Evolutionary conservation across 53 echinoderm and acorn worm species (phyloP), one percentile per base, ranked within the genome.

Genomic region (Henricia sp.): DNA sequence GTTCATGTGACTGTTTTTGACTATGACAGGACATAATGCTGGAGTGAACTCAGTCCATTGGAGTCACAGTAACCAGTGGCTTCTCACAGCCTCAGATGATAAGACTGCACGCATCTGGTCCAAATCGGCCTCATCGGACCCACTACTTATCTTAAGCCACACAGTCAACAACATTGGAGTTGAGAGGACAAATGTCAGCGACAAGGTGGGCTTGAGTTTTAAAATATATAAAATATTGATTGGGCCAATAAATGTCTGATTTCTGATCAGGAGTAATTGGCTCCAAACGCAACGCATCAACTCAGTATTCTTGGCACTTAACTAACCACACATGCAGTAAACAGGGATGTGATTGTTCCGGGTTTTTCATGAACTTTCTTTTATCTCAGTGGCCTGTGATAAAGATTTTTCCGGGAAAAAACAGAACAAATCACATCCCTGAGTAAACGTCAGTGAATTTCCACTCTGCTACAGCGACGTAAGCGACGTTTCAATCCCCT

Each of bases 21-120:
- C 9, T 19, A 6, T 59, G 2, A n/a, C 53, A 97, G 97, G 95
- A 66, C 99, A 99, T 41, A 95, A 95, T 62, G 92, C 83, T 66
- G 51, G 69, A 1, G 86, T 99, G 24, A 99, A 92, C 39, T 77
- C 62, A 32, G 80, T 92, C 39, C 65, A 62, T 44, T 99, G 99
- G 99, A 99, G 99, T 44, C 99, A 99, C 44, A 69, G 86, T 23
- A 83, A 77, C 75, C 90, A 92, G 41, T 99, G 95, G 92, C 55
- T 99, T 35, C 67, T 99, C 10, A 99, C 95, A 30, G 78, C 91
- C 54, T 95, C 99, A 3, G 88, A 89, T 74, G 99, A 99, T 72
- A 95, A 89, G 72, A 99, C 99, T 1, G 99, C 89, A 33, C 80
- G 84, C 71, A 60, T 99, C 41, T 99, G 99, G 99, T 68, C 70